A percentile compares a stretch with the other conserved stretches of the same genome.
phyloP scores from a whole-genome alignment of 2,797 vertebrate genomes.

The Aphelocoma californica region DNA sequence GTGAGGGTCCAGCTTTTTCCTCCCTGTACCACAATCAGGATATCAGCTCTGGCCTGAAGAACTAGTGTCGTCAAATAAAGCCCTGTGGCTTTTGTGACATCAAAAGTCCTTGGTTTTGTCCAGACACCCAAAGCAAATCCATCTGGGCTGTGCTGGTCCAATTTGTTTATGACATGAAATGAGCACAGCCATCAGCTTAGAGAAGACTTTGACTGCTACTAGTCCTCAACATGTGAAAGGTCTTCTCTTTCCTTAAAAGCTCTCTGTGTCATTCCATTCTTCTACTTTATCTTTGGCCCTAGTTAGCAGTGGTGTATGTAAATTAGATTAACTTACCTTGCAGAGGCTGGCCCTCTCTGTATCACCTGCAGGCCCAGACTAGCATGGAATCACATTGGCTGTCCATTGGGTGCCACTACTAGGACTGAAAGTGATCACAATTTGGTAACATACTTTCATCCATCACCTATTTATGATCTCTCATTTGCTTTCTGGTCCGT shows the following conservation, averaged over 20 bases:
- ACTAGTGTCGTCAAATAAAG: background rate
- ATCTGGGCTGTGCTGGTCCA: background rate
- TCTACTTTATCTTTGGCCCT: background rate
- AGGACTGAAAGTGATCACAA: background rate
- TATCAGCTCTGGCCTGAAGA: background rate
- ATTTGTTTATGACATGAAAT: background rate
- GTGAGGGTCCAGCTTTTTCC: background rate
- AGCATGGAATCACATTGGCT: background rate
- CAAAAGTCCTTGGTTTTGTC: background rate
- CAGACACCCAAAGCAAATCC: background rate
- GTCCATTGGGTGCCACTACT: background rate
- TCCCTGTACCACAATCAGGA: background rate
- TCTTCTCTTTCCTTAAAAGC: background rate
- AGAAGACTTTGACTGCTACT: background rate
- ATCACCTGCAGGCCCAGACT: background rate
- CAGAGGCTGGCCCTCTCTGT: background rate
- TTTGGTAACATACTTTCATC: background rate
- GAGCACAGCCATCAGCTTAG: background rate
- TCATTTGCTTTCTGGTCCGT: background rate
- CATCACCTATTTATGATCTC: background rate
- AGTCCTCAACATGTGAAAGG: background rate
- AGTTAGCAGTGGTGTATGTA: background rate
- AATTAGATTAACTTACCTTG: background rate
- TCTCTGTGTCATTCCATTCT: background rate
- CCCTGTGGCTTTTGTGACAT: background rate